phyloP scores from a whole-genome alignment of 2,888 invertebrate genomes.

The Agrypnus murinus region DNA sequence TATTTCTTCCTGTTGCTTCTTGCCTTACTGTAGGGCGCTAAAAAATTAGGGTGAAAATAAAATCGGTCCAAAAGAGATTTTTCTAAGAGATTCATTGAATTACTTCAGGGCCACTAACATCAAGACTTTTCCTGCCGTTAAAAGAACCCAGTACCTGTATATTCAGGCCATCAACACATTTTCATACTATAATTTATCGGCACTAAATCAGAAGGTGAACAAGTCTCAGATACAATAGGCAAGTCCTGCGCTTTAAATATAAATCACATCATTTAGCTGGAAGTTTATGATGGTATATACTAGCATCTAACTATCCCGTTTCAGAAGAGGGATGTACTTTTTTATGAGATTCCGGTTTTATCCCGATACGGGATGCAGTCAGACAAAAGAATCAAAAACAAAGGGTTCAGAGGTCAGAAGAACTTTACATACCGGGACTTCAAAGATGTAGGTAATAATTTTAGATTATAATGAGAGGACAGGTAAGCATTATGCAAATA shows the following conservation, averaged over 20 bases:
- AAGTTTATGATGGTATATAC: constrained; percentile 35
- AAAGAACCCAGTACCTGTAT: constrained; percentile 38
- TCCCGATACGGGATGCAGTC: constrained; percentile 49
- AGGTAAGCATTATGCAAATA: constrained; percentile 50
- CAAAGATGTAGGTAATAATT: constrained; percentile 46
- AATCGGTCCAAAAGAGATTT: no score
- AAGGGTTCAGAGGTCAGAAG: constrained; percentile 39
- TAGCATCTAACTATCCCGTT: constrained; percentile 21
- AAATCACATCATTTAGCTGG: constrained; percentile 40
- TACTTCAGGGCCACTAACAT: no score
- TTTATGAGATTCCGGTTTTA: constrained; percentile 47
- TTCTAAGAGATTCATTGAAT: no score
- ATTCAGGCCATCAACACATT: constrained; percentile 48
- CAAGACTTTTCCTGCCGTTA: constrained; percentile 34
- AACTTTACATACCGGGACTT: constrained; percentile 32
- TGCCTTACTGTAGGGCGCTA: no score
- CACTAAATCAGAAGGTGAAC: constrained; percentile 54
- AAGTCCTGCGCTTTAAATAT: constrained; percentile 40
- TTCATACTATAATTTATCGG: constrained; percentile 53
- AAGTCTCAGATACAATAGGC: constrained; percentile 47
- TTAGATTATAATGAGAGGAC: constrained; percentile 52
- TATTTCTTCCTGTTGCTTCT: constrained; percentile 15
- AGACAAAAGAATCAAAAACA: constrained; percentile 45
- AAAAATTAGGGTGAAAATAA: no score
- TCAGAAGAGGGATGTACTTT: constrained; percentile 43